phyloP scores from a whole-genome alignment of 2,113 vertebrate genomes.

The Tympanuchus pallidicinctus region DNA sequence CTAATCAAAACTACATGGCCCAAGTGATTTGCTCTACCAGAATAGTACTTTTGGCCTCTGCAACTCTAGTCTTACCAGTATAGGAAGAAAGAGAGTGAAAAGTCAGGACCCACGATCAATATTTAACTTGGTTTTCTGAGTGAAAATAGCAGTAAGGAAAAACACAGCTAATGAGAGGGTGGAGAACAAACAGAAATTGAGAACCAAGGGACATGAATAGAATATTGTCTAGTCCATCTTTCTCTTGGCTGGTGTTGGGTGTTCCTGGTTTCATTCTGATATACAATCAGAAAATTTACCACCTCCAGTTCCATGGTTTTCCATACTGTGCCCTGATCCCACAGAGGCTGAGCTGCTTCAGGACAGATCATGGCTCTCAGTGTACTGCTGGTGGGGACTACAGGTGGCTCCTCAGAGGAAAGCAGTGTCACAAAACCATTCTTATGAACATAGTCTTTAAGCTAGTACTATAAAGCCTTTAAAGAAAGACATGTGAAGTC shows the following conservation, averaged over 20 bases:
- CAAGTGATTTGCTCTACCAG: background rate
- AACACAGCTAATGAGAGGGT: background rate
- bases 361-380: background rate
- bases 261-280: background rate
- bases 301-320: background rate
- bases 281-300: background rate
- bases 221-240: background rate
- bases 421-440: background rate
- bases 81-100: background rate
- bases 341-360: background rate
- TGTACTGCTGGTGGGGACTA: background rate
- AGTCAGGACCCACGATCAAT: background rate
- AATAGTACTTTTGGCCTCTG: background rate
- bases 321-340: background rate
- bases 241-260: background rate
- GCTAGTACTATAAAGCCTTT: background rate
- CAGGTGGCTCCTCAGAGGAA: background rate
- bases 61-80: background rate
- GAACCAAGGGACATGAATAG: background rate
- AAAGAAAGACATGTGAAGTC: background rate
- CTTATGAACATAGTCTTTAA: background rate
- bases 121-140: slow-evolving; percentile 7
- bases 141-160: slow-evolving; percentile 16
- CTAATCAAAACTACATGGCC: background rate
- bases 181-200: slow-evolving; percentile 23